Evolutionary conservation across 92 coral and sea anemone genomes (phyloP), one percentile per base, ranked within the genome.

Genomic region (Epizoanthus fatuus): DNA sequence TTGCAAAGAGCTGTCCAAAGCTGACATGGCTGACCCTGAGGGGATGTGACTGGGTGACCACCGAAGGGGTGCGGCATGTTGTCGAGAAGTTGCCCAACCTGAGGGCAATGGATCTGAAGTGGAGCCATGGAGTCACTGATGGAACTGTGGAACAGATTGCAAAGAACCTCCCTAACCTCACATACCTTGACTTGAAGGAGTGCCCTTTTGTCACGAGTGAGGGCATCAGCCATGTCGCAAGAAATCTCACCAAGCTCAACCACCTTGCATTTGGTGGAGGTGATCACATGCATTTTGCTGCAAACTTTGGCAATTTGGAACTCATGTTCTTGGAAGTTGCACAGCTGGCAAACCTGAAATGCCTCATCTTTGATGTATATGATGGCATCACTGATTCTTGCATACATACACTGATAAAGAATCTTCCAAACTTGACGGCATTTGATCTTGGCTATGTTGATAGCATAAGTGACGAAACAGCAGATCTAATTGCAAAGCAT

Each of bases 31-130:
- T 96, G 53, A 89, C 91, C 22, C 64, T 96, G 71, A 91, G 95
- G 0, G 98, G 98, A 4, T 96, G 98, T 86, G 98, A 96, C 78
- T 96, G 98, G 98, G 88, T 94, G 22, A 85, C 96, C 17, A 89
- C 83, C n/a, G 74, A 70, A 69, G 96, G 96, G 3, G 74, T 96
- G 44, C 93, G 86, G 56, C 70, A 92, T 59, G 86, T 96, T 4
- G 94, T 87, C 8, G 82, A 94, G 68, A 89, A 88, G 45, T 93
- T 96, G 54, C 96, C 92, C 13, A 69, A 90, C 45, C 70, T 96
- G 59, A 87, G 83, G 12, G 86, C 76, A 9, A 89, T 96, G 63
- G 98, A 96, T 72, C 91, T 96, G 9, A 91, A 93, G 53, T 92
- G 94, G 96, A 94, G 98, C 66, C 98, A 94, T 79, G 94, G 95